phyloP scores from a whole-genome alignment of 2,113 vertebrate species.

The Sinocyclocheilus anshuiensis region DNA sequence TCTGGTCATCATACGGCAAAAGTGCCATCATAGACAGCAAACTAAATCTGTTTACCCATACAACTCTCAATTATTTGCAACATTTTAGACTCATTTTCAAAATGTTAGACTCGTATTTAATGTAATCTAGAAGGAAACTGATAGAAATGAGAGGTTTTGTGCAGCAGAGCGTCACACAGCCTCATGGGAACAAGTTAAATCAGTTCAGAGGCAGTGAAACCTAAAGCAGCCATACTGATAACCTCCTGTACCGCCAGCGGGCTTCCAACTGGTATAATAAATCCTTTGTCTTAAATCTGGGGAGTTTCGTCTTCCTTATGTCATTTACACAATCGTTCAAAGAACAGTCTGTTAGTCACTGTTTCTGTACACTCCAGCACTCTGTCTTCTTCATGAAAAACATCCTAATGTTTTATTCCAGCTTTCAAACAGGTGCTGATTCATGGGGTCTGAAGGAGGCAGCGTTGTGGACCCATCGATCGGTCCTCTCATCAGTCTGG shows the following conservation, averaged over 20 bases:
- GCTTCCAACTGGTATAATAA: constrained; percentile 33
- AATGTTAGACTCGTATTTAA: background rate
- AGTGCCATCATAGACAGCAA: too few species aligned
- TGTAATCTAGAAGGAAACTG: constrained; percentile 4
- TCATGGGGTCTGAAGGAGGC: constrained; percentile 47
- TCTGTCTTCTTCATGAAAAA: constrained; percentile 15
- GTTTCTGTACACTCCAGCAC: constrained; percentile 17
- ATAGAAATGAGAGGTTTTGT: background rate
- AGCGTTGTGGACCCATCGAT: constrained; percentile 42
- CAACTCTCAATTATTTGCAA: too few species aligned
- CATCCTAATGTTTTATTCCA: constrained; percentile 35
- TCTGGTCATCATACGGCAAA: too few species aligned
- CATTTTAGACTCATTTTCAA: too few species aligned
- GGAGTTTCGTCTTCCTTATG: constrained; percentile 20
- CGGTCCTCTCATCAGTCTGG: constrained; percentile 36
- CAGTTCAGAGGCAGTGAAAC: constrained; percentile 13
- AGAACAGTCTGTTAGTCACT: constrained; percentile 21
- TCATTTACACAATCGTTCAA: constrained; percentile 21
- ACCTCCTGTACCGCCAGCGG: constrained; percentile 24
- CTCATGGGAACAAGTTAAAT: constrained; percentile 33
- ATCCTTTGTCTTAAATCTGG: constrained; percentile 32
- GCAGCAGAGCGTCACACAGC: background rate
- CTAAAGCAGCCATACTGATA: constrained; percentile 37
- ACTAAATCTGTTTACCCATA: too few species aligned
- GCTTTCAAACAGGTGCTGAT: constrained; percentile 49